phyloP scores from a whole-genome alignment of 2,888 invertebrate genomes.

The Myathropa florea region DNA sequence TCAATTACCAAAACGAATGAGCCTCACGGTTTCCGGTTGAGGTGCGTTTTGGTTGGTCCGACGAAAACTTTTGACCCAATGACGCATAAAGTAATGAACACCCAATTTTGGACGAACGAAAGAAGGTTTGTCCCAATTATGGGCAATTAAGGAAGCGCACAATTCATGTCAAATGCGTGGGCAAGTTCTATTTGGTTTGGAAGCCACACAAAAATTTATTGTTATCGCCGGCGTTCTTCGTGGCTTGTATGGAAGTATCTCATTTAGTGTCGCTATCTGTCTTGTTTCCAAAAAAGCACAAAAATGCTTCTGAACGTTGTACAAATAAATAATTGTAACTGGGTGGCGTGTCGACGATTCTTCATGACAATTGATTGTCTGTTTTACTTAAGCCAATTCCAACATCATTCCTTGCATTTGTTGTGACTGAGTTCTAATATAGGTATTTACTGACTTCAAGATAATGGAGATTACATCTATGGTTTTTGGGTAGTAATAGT shows the following conservation, averaged over 20 bases:
- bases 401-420: too few species aligned
- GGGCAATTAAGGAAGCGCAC: slow-evolving; percentile 16
- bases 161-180: not conserved
- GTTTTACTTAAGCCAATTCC: not conserved
- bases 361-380: not conserved
- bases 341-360: not conserved
- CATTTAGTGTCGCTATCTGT: too few species aligned
- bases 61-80: slow-evolving; percentile 25
- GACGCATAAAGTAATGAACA: slow-evolving; percentile 35
- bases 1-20: not conserved
- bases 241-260: not conserved
- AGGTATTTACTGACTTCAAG: not conserved
- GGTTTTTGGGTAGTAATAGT: not conserved
- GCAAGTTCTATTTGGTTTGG: not conserved
- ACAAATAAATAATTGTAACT: not conserved
- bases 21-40: not conserved
- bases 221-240: not conserved
- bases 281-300: not conserved
- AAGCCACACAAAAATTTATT: not conserved
- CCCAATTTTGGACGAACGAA: not conserved
- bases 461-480: not conserved
- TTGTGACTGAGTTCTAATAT: not conserved
- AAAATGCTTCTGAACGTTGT: not conserved
- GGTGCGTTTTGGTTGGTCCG: not conserved
- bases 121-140: slow-evolving; percentile 37